phyloP scores from a whole-genome alignment of 2,113 vertebrate genomes.

The Tetrao urogallus region DNA sequence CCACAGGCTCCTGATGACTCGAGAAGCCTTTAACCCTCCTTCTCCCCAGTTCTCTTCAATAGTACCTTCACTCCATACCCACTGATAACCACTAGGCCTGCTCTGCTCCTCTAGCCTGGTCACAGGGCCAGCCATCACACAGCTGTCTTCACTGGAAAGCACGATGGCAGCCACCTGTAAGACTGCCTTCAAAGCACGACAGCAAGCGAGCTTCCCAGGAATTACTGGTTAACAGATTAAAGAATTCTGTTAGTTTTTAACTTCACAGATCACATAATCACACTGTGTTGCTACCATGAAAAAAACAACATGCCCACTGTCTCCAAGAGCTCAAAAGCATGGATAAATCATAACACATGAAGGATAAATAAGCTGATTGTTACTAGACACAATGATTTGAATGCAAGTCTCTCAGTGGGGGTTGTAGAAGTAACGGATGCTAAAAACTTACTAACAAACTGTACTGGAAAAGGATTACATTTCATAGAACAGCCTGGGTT shows the following conservation, averaged over 20 bases:
- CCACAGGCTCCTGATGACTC: background rate
- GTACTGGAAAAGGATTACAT: background rate
- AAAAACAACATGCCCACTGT: background rate
- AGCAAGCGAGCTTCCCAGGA: background rate
- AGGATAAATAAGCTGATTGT: background rate
- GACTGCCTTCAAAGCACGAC: background rate
- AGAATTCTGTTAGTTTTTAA: background rate
- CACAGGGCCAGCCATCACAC: no score
- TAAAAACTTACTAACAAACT: background rate
- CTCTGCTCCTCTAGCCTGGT: no score
- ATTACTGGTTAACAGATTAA: background rate
- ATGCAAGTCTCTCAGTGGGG: background rate
- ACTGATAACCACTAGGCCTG: no score
- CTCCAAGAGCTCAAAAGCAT: background rate
- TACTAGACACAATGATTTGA: background rate
- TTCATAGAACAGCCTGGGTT: no score
- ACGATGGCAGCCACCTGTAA: no score
- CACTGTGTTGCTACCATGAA: background rate
- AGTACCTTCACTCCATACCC: background rate
- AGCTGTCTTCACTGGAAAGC: no score
- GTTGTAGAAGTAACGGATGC: background rate
- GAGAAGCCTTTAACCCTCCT: background rate
- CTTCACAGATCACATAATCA: background rate
- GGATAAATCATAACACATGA: background rate
- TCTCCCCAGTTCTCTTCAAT: background rate